Evolutionary conservation across 2,797 vertebrate species (phyloP).

Genomic region (Galaxias olidus): DNA sequence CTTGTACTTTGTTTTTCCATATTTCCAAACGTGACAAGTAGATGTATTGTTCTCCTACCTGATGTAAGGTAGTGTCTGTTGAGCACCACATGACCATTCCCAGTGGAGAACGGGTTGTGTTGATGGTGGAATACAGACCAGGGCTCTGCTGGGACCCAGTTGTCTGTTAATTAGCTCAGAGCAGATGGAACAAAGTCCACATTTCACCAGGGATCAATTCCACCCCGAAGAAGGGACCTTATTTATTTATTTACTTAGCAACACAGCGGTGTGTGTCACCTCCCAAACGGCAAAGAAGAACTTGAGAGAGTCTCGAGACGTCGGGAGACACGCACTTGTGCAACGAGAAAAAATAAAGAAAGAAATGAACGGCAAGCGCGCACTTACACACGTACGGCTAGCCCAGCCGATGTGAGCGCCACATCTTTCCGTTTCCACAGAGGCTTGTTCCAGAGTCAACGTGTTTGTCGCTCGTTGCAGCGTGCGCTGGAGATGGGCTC

Average conservation of each 20-base stretch:
- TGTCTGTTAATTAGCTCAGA: conserved; percentile 75
- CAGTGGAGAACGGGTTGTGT: conserved; percentile 44
- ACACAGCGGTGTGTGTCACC: conserved; percentile 49
- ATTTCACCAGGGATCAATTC: conserved; percentile 67
- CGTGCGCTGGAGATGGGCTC: conserved; percentile 48
- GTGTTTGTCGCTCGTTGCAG: background rate
- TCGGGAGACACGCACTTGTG: conserved; percentile 39
- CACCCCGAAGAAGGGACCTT: conserved; percentile 51
- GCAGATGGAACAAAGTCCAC: conserved; percentile 72
- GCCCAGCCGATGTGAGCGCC: conserved; percentile 37
- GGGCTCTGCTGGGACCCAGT: conserved; percentile 57
- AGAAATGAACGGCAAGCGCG: background rate
- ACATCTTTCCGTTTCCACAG: conserved; percentile 50
- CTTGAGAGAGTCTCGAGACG: conserved; percentile 46
- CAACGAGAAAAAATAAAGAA: too few species aligned
- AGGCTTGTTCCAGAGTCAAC: conserved; percentile 45
- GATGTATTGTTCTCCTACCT: conserved; percentile 20
- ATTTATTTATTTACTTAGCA: conserved; percentile 63
- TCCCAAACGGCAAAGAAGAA: conserved; percentile 49
- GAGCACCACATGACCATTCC: conserved; percentile 39
- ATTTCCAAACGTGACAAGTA: too few species aligned
- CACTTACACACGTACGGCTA: conserved; percentile 1
- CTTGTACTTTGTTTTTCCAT: too few species aligned
- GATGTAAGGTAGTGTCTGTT: background rate
- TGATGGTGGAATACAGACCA: conserved; percentile 38